Base-by-base conservation (phyloP, 2,113 vertebrate genomes). In the Rafetus swinhoei region DNA sequence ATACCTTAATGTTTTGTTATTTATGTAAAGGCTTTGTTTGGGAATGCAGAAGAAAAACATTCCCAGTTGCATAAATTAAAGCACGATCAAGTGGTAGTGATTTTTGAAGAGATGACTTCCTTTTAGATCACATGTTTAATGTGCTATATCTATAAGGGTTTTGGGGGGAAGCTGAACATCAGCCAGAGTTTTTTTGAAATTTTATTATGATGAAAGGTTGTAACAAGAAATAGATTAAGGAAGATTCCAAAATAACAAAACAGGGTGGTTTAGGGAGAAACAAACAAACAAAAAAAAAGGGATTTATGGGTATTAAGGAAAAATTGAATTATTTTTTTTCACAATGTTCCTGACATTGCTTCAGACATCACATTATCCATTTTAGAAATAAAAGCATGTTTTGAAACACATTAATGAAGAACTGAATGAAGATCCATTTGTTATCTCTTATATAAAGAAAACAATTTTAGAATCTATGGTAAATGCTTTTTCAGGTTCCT, bases 401-500 rank as follows among this genome's bases (percentile, higher is more conserved):
- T 82, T 32, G 62, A 85, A 90, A 93, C n/a, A 91, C 16, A 52
- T 79, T 69, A 4, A 32, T 69, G 16, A 84, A 29, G 10, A 96
- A 89, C 84, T 85, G 81, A 5, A 39, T 6, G 85, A 80, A 54
- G 84, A 90, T 90, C 39, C 6, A 90, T 85, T 8, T 55, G 52
- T 88, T 94, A 94, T 62, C 53, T 92, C 53, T 87, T 95, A 92
- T 2, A 45, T 91, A 95, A 95, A 52, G 2, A 82, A 93, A 95
- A 57, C 1, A 10, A 53, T 90, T 92, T 56, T 89, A 85, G 45
- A 82, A 87, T 85, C 69, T 22, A 50, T 93, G 32, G 39, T 50
- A 89, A 59, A 39, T 50, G 53, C 45, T 39, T 92, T 79, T 81
- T 9, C 7, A 72, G 16, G 7, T 92, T 45, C 6, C 54, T 14